Conservation (phyloP, 1,140 invertebrate genomes). For the Listronotus bonariensis region DNA sequence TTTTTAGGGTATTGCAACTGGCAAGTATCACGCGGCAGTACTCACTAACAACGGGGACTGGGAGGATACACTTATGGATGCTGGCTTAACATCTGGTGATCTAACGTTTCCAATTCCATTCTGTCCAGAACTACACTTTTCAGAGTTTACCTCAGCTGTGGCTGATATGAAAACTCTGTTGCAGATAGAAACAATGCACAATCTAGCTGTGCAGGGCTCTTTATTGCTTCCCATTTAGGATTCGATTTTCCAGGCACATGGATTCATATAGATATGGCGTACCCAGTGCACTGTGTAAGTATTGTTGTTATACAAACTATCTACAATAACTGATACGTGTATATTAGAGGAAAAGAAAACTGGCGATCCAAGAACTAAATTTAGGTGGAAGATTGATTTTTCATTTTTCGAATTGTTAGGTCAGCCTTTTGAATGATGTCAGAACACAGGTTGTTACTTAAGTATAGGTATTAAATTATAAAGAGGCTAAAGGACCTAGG, state of each 20-base stretch:
- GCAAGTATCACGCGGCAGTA: constrained; percentile 83
- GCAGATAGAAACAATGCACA: constrained; percentile 83
- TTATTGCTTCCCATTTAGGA: constrained; percentile 83
- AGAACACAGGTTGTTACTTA: too few relatives aligned
- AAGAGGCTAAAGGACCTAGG: too few relatives aligned
- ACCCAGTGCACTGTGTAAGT: constrained; percentile 77
- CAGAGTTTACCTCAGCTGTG: constrained; percentile 80
- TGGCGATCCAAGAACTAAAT: too few relatives aligned
- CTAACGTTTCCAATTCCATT: constrained; percentile 82
- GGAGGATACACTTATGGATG: constrained; percentile 66
- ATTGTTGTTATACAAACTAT: not conserved
- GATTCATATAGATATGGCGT: constrained; percentile 91
- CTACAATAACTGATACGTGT: too few relatives aligned
- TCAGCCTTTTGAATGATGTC: too few relatives aligned
- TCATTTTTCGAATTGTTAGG: too few relatives aligned
- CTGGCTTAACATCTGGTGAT: constrained; percentile 75
- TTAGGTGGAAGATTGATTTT: too few relatives aligned
- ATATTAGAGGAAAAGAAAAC: too few relatives aligned
- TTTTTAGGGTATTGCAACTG: constrained; percentile 77
- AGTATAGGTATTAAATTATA: too few relatives aligned
- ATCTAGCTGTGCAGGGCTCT: constrained; percentile 85
- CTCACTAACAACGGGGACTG: constrained; percentile 74
- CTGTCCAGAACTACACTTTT: constrained; percentile 86
- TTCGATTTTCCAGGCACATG: constrained; percentile 83
- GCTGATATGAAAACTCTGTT: constrained; percentile 95